Evolutionary conservation across 2,797 vertebrate species (phyloP).

Genomic region (Eurystomus glaucurus): DNA sequence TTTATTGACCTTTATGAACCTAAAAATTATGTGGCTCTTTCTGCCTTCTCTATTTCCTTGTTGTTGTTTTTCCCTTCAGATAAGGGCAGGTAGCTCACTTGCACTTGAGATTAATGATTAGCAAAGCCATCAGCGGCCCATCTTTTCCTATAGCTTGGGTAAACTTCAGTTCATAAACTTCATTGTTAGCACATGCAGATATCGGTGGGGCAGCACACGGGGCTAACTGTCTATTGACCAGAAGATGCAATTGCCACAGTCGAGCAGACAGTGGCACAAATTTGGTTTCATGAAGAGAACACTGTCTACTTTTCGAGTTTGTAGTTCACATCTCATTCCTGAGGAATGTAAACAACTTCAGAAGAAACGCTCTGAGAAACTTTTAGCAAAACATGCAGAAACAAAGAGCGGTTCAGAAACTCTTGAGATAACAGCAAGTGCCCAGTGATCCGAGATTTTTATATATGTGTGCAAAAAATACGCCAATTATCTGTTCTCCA

Average conservation of each 20-base stretch:
- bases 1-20: not conserved
- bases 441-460: not conserved
- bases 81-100: not conserved
- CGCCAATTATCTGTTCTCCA: not conserved
- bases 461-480: not conserved
- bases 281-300: not conserved
- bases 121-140: not conserved
- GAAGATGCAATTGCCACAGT: not conserved
- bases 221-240: not conserved
- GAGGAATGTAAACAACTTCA: not conserved
- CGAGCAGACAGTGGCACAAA: not conserved
- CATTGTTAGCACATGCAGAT: not conserved
- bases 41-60: not conserved
- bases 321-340: not conserved
- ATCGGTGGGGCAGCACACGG: not conserved
- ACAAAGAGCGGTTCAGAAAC: not conserved
- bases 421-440: not conserved
- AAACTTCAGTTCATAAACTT: not conserved
- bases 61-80: constrained; percentile 4
- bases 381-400: not conserved
- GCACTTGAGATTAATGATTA: not conserved
- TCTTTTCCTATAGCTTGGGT: not conserved
- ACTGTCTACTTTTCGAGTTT: not conserved
- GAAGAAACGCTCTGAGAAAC: not conserved
- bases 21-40: not conserved